Evolutionary conservation across 2,888 invertebrate genomes (phyloP), one percentile per base, ranked within the genome.

Genomic region (Drymonia ruficornis): DNA sequence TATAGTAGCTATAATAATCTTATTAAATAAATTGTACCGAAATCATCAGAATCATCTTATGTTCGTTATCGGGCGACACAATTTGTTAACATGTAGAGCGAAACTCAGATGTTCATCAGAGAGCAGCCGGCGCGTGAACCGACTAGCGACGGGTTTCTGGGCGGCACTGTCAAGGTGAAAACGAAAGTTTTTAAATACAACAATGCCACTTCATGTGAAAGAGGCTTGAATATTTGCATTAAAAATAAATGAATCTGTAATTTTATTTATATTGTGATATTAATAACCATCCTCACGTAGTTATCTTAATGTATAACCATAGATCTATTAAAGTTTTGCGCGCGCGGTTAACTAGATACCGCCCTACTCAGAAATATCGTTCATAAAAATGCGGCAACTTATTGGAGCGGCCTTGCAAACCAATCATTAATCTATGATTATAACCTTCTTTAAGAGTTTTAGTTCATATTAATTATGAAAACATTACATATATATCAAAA

Each of bases 81-180:
- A 59, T 59, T 61, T 49, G 54, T 18, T 43, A 40, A 13, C 48
- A 79, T 72, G 64, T 76, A 61, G 77, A 75, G 74, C 76, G 69
- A 45, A 49, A 63, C 66, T 60, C 52, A 56, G 65, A 74, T 76
- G 59, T 63, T 52, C 60, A 56, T 59, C 52, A 52, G 34, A 53
- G 56, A 53, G 36, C 47, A 56, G 52, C 40, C 51, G 40, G 51
- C 18, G 44, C 44, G 18, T 18, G 18, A 31, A 15, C 45, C 45
- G 9, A 12, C 43, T 11, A 15, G 28, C 45, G 9, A 12, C 43
- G 1, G 11, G 19, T 47, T 59, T 56, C 46, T 64, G 28, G 70
- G 71, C 57, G 61, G 73, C 38, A 52, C 53, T 59, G 73, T 62
- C 73, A 70, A 70, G 74, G 70, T 73, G 68, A 70, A 70, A 70